A percentile compares a stretch with the other conserved stretches of the same genome.
These are phyloP conservation scores for Leptura quadrifasciata DNA, from an alignment of 2,888 invertebrate species.

Conservation along the genomic window DNA sequence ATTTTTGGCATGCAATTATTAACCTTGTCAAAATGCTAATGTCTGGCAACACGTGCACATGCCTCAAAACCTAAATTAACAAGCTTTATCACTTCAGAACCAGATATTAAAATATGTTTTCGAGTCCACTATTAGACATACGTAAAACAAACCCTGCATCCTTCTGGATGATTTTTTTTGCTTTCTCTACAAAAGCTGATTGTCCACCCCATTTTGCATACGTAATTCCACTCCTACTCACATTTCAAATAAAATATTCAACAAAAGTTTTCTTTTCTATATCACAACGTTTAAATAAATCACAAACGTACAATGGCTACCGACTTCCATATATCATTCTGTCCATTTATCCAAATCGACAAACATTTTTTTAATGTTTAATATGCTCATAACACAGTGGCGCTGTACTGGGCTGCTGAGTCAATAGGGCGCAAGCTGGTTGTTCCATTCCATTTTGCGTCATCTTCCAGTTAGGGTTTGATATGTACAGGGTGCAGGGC, in stretches of 20 bases:
- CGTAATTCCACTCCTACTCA: not conserved
- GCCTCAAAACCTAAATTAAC: not conserved
- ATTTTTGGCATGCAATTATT: no score
- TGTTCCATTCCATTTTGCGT: no score
- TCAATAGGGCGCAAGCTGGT: no score
- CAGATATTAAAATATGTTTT: not conserved
- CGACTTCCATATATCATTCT: constrained; percentile 5
- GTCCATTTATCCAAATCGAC: constrained; percentile 17
- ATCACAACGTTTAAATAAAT: constrained; percentile 8
- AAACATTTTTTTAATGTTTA: constrained; percentile 23
- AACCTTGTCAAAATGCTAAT: no score
- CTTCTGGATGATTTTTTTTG: not conserved
- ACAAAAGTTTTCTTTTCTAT: constrained; percentile 8
- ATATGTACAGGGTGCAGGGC: no score
- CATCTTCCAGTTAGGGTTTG: no score
- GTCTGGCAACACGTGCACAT: no score
- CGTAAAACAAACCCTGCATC: not conserved
- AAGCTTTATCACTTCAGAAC: not conserved
- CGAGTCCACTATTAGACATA: not conserved
- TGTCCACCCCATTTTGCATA: not conserved
- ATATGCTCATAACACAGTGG: not conserved
- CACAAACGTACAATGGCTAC: constrained; percentile 11
- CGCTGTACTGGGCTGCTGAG: no score
- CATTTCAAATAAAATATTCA: constrained; percentile 17
- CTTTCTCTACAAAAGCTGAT: not conserved